A percentile compares a stretch with the other conserved stretches of the same genome.
Conservation (phyloP, 2,888 invertebrate genomes). For the Zeuzera pyrina region DNA sequence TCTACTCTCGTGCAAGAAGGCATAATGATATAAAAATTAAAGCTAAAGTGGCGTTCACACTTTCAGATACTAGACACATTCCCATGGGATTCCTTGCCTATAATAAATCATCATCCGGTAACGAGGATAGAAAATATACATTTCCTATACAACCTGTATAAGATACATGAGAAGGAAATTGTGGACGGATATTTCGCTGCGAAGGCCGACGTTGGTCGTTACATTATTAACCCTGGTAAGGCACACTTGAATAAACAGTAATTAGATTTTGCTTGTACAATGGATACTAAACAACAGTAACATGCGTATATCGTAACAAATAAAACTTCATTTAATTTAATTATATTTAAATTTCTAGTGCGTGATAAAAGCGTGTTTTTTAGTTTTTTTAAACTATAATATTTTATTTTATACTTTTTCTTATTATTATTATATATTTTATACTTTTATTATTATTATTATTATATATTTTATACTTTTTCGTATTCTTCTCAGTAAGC, state of each 20-base stretch:
- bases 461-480: too few species aligned
- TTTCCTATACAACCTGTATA: conserved; percentile 75
- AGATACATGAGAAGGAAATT: conserved; percentile 71
- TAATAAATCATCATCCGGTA: conserved; percentile 77
- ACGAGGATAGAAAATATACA: conserved; percentile 83
- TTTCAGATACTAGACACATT: conserved; percentile 80
- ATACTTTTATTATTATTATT: too few species aligned
- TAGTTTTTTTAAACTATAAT: neutral
- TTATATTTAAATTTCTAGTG: too few species aligned
- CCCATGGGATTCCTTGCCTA: conserved; percentile 84
- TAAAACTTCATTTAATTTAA: too few species aligned
- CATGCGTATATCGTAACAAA: too few species aligned
- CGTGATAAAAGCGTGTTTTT: too few species aligned
- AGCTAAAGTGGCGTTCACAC: neutral
- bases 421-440: neutral
- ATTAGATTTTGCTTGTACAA: too few species aligned
- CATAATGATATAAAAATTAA: neutral
- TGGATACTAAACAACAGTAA: too few species aligned
- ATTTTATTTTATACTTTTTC: neutral
- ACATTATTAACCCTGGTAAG: conserved; percentile 80
- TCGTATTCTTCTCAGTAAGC: too few species aligned
- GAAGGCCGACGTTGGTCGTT: conserved; percentile 60
- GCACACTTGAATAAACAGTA: conserved; percentile 14
- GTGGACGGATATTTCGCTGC: conserved; percentile 71
- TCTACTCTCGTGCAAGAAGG: too few species aligned